phyloP scores from a whole-genome alignment of 2,797 vertebrate genomes.

The Betta splendens region DNA sequence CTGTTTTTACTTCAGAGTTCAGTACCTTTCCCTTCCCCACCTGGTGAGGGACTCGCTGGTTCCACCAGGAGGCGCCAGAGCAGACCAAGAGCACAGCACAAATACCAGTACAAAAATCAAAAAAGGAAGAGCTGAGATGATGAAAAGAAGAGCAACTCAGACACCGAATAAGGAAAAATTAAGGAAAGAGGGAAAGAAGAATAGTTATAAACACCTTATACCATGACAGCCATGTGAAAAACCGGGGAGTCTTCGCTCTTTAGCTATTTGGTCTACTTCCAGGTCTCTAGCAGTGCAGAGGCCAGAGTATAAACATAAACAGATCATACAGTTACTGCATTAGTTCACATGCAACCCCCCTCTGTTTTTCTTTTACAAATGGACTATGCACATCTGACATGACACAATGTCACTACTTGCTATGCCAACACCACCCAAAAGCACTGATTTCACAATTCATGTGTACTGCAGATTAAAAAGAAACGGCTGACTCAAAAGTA shows the following conservation, averaged over 20 bases:
- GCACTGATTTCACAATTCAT: conserved; percentile 78
- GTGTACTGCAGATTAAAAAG: conserved; percentile 73
- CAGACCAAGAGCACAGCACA: conserved; percentile 82
- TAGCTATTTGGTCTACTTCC: conserved; percentile 85
- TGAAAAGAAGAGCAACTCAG: conserved; percentile 81
- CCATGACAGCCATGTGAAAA: conserved; percentile 71
- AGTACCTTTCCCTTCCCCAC: conserved; percentile 75
- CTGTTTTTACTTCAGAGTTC: conserved; percentile 80
- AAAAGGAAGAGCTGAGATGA: conserved; percentile 66
- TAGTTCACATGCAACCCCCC: conserved; percentile 81
- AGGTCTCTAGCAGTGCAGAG: conserved; percentile 66
- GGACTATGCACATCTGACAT: conserved; percentile 80
- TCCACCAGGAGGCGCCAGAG: conserved; percentile 79
- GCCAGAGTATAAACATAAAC: conserved; percentile 74
- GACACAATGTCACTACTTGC: conserved; percentile 77
- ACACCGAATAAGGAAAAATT: conserved; percentile 69
- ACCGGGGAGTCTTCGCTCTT: conserved; percentile 65
- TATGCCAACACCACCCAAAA: conserved; percentile 80
- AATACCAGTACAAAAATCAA: conserved; percentile 80
- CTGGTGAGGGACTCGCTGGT: conserved; percentile 58
- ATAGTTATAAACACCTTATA: conserved; percentile 75
- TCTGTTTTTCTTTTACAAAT: conserved; percentile 19
- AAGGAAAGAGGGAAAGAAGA: conserved; percentile 61
- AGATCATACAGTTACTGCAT: conserved; percentile 80
- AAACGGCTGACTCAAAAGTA: conserved; percentile 58